Evolutionary conservation across 92 coral and sea anemone species (phyloP).

Genomic region (Palythoa grandis): DNA sequence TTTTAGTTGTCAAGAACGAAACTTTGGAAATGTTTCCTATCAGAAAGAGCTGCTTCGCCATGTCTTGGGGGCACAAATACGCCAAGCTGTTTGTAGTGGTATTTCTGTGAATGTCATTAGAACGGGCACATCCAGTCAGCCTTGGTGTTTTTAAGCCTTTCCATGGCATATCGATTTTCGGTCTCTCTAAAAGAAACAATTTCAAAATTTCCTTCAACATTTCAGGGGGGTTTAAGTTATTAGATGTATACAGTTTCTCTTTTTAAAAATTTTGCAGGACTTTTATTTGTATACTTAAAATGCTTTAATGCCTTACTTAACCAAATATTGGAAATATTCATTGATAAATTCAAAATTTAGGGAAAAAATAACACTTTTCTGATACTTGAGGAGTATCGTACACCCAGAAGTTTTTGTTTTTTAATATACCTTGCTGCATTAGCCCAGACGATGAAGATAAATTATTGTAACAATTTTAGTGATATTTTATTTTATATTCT

Average conservation of each 20-base stretch:
- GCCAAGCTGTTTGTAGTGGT: slow-evolving; percentile 54
- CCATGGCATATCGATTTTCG: slow-evolving; percentile 10
- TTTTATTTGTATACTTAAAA: no score
- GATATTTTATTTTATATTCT: no score
- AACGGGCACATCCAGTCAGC: slow-evolving; percentile 44
- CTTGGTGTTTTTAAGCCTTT: slow-evolving; percentile 8
- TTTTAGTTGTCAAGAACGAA: slow-evolving; percentile 47
- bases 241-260: slow-evolving; percentile 5
- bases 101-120: slow-evolving; percentile 54
- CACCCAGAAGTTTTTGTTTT: neutral
- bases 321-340: no score
- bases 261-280: neutral
- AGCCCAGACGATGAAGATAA: no score
- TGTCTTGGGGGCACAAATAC: slow-evolving; percentile 49
- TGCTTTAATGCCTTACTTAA: no score
- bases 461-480: neutral
- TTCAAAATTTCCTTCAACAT: slow-evolving; percentile 27
- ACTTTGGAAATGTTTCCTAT: slow-evolving; percentile 49
- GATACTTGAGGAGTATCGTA: neutral
- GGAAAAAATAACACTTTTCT: neutral
- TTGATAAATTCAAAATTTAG: no score
- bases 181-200: slow-evolving; percentile 24
- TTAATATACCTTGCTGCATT: neutral
- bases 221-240: slow-evolving; percentile 7
- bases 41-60: slow-evolving; percentile 50